Evolutionary conservation across 2,888 invertebrate species (phyloP), one percentile per base, ranked within the genome.

Genomic region (Trisateles emortualis): DNA sequence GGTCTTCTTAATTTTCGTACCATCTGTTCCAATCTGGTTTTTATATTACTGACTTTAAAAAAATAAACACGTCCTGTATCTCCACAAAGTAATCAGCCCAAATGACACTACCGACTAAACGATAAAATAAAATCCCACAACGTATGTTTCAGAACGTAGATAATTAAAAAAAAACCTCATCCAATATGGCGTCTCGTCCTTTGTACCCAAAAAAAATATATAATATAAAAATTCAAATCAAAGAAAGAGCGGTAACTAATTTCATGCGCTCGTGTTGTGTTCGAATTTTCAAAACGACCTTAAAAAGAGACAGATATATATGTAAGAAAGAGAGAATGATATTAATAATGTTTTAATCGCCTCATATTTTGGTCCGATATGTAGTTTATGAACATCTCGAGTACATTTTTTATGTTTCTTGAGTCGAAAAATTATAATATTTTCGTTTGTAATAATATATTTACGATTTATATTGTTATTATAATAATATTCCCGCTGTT

Each of bases 301-400:
- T 60, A 64, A 73, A 79, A 45, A 32, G 78, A 51, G 84, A 86
- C 19, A 35, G 26, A 9, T 1, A 6, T 53, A 57, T 33, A 6
- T 4, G 79, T 49, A 43, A 56, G 74, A 86, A 14, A 45, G 74
- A 29, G 84, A 78, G 1, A 35, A 62, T 1, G 26, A 55, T 64
- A 79, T 88, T 81, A 89, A 87, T 86, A 90, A 91, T 90, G 90
- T 90, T 87, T 90, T 90, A 91, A 90, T 90, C 88, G 82, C 76
- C 68, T 85, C 87, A 81, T 91, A 91, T 89, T 87, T 91, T 87
- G 85, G 67, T 79, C 79, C 78, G 83, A 86, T 84, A 90, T 85
- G 83, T 87, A 86, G 86, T 88, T 84, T 86, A 87, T 82, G 81
- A 52, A 45, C 38, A 35, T 52, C 68, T 69, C 62, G 67, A 69